Evolutionary conservation across 2,797 vertebrate genomes (phyloP), one percentile per base, ranked within the genome.

Genomic region (Sebastes cheni): DNA sequence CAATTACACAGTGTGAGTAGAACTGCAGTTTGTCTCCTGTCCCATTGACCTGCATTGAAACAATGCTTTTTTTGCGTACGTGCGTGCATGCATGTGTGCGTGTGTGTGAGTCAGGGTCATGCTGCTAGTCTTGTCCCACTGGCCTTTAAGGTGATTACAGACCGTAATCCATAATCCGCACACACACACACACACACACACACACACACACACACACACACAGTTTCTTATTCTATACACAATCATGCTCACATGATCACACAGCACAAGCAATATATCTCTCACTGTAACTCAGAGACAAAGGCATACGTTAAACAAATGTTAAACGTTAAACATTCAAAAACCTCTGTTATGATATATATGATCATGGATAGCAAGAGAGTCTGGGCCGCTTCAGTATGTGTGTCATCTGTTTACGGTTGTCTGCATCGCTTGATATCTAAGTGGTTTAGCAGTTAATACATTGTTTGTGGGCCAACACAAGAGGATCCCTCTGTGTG

Each of bases 91-190:
- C 25, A 55, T 60, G 50, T 71, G 55, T 3, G 14, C 18, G 59
- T 29, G 30, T 59, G 61, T 55, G 27, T 75, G 39, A 18, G 55
- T 81, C 20, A 46, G 12, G 10, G 22, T 71, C 65, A 61, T 68
- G 75, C 36, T 71, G 68, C 23, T 23, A 36, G 73, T 50, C 69
- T 59, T 78, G 68, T 80, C 61, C 70, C 34, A 65, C 69, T 91
- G 76, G 34, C 75, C 84, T 76, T 85, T 85, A 89, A 85, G 12
- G 77, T 88, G 87, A 91, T 93, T 91, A 90, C 67, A 81, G 61
- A 22, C 72, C 67, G 61, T 91, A 91, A 92, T 91, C 91, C 82
- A 75, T 92, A 91, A 92, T 88, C 86, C 30, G 71, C 50, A 67
- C 58, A 50, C 58, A 50, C 36, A 39, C 36, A 42, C 30, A 74